Evolutionary conservation across 2,113 vertebrate species (phyloP), one percentile per base, ranked within the genome.

Genomic region (Sphaerodactylus townsendi): DNA sequence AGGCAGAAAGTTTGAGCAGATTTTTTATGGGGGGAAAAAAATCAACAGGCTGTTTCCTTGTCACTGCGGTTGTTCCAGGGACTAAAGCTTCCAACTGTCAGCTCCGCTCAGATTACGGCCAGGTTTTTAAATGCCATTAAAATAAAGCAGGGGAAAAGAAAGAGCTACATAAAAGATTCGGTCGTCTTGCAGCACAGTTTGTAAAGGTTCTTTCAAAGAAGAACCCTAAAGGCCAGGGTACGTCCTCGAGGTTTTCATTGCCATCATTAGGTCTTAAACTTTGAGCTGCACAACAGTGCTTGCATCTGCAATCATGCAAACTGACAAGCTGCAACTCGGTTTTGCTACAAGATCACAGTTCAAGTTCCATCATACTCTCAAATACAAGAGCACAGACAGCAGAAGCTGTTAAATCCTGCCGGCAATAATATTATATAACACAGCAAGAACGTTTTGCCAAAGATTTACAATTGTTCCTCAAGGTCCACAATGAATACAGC

Each of bases 141-240:
- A 56, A 25, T 0, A 56, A 59, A 65, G 62, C 3, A 6, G 1
- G 13, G 15, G 66, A 1, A 70, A 77, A 65, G 21, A 76, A 68
- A 2, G 21, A 1, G 3, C 30, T 35, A 56, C 5, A 23, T 50
- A 41, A 78, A 86, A 81, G 73, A 68, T 28, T 84, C 3, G 1
- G n/a, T 41, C 81, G 56, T 1, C 73, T 15, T 0, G 0, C 71
- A 10, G 2, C 81, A 17, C 21, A 53, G 8, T 41, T 30, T 2
- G 46, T 41, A 46, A n/a, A 48, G 53, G 14, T 30, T 74, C 72
- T 50, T 68, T 77, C 85, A 11, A 37, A 6, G 41, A 44, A 70
- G 25, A 19, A 5, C 23, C 2, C 39, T 2, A 13, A 0, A 14
- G n/a, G 5, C 2, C 14, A 19, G 5, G 0, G 53, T 69, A 35